Evolutionary conservation across 2,113 vertebrate genomes (phyloP).

Genomic region (Irena cyanogastra): DNA sequence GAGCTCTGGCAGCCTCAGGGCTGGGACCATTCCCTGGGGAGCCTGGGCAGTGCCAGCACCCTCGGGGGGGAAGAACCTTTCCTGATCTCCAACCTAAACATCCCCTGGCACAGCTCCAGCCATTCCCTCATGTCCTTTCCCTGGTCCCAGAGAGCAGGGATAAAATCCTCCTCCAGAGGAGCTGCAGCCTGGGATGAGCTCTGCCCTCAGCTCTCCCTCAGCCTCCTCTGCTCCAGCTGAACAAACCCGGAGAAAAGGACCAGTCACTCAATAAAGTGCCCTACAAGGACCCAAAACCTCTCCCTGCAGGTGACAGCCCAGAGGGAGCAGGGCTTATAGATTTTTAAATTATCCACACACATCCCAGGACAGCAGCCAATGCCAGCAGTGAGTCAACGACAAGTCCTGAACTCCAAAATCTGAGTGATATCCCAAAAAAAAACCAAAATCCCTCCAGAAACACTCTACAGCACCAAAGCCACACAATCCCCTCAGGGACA

Average conservation of each 20-base stretch:
- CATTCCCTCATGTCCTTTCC: rapidly evolving
- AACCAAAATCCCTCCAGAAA: background rate
- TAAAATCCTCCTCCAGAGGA: background rate
- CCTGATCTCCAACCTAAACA: background rate
- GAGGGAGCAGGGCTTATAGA: background rate
- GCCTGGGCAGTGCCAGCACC: background rate
- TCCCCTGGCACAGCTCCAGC: background rate
- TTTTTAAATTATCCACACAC: background rate
- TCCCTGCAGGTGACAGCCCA: background rate
- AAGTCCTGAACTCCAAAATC: background rate
- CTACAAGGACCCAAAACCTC: background rate
- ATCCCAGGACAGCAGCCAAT: background rate
- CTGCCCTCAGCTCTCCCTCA: background rate
- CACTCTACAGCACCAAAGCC: background rate
- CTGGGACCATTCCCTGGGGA: rapidly evolving
- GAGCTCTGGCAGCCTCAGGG: background rate
- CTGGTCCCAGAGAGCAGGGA: background rate
- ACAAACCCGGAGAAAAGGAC: background rate
- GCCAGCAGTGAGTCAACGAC: background rate
- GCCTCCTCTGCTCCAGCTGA: background rate
- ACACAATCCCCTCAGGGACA: background rate
- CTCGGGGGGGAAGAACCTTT: background rate
- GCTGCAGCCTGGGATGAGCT: background rate
- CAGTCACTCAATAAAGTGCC: background rate
- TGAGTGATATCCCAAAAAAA: background rate